A percentile compares a stretch with the other conserved stretches of the same genome.
These are phyloP conservation scores for Pachliopta kotzebuea DNA, from an alignment of 2,888 invertebrate genomes.

Conservation along the genomic window DNA sequence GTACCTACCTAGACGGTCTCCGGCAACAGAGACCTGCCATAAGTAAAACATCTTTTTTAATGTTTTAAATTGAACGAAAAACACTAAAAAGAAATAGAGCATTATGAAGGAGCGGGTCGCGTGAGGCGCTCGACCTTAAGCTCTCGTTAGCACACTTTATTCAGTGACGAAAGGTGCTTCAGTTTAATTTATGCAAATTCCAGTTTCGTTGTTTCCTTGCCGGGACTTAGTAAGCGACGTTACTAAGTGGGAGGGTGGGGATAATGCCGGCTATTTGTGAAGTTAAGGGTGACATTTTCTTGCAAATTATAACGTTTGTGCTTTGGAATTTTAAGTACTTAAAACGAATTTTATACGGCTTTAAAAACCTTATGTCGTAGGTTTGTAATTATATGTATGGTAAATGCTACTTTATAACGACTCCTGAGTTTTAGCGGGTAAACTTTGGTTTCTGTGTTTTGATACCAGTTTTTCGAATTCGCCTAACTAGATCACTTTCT, in stretches of 20 bases:
- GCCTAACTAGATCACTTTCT: too few relatives aligned
- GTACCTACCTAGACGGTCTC: too few relatives aligned
- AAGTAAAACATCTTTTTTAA: too few relatives aligned
- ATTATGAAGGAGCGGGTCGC: constrained; percentile 41
- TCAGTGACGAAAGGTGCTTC: constrained; percentile 60
- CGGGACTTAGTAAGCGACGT: constrained; percentile 44
- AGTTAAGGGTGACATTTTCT: constrained; percentile 31
- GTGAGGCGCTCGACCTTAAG: constrained; percentile 51
- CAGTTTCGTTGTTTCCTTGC: constrained; percentile 69
- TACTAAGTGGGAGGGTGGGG: constrained; percentile 39
- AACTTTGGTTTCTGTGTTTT: too few relatives aligned
- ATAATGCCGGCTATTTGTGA: constrained; percentile 40
- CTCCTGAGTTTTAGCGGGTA: not conserved
- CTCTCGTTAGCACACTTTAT: constrained; percentile 65
- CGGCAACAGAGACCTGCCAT: too few relatives aligned
- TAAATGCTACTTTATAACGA: not conserved
- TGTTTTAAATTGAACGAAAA: not conserved
- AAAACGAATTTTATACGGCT: constrained; percentile 31
- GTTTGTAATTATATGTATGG: not conserved
- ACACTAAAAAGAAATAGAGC: not conserved
- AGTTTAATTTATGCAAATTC: constrained; percentile 73
- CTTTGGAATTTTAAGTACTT: constrained; percentile 15
- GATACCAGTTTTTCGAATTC: too few relatives aligned
- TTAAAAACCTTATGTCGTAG: constrained; percentile 25
- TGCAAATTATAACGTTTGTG: constrained; percentile 23